These are phyloP conservation scores for Cyprichromis sp. DNA, from an alignment of 2,113 vertebrate genomes.

Conservation along the genomic window DNA sequence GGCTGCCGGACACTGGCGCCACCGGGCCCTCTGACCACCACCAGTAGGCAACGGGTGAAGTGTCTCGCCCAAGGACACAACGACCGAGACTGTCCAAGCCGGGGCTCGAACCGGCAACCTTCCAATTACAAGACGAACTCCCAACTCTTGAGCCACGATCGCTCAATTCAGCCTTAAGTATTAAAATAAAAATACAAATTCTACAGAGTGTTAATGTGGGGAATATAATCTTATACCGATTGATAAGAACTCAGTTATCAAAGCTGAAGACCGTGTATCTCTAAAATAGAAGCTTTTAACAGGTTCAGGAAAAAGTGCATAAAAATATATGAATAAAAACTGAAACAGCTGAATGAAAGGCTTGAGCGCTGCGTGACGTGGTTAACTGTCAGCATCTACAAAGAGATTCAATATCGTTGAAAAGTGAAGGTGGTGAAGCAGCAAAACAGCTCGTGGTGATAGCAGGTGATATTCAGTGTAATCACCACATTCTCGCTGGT, in stretches of 20 bases:
- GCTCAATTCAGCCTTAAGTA: background rate
- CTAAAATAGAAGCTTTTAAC: background rate
- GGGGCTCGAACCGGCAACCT: background rate
- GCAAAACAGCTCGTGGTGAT: background rate
- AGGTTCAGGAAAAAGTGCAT: background rate
- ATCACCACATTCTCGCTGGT: fast-evolving
- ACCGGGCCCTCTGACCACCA: background rate
- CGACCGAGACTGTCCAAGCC: fast-evolving
- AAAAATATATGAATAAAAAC: fast-evolving
- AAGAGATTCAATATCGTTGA: background rate
- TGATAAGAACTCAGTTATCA: background rate
- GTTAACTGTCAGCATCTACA: background rate
- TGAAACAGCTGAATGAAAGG: background rate
- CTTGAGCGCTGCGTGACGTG: background rate
- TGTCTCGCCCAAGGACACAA: too few relatives aligned
- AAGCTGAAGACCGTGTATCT: fast-evolving
- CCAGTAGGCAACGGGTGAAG: background rate
- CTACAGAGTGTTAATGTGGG: background rate
- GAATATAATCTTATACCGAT: background rate
- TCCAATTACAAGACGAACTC: fast-evolving
- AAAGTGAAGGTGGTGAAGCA: background rate
- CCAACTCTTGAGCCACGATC: background rate
- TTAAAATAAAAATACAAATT: background rate
- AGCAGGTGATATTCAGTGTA: background rate
- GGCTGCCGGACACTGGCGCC: too few relatives aligned